Evolutionary conservation across 1,140 invertebrate species (phyloP).

Genomic region (Mamestra configurata): DNA sequence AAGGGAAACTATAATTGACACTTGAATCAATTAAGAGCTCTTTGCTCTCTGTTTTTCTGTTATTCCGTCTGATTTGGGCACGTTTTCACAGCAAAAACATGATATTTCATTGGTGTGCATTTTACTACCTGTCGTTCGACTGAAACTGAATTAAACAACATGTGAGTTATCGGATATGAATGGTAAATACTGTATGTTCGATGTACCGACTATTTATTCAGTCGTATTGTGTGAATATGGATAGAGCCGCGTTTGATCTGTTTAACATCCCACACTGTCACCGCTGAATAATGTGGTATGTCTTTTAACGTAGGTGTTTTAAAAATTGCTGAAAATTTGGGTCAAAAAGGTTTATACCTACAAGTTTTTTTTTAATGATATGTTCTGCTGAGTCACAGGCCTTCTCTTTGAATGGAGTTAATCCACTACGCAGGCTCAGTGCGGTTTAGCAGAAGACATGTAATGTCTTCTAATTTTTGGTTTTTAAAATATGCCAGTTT

Average conservation of each 20-base stretch:
- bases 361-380: too few species aligned
- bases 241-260: not conserved
- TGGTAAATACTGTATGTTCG: constrained; percentile 25
- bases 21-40: constrained; percentile 62
- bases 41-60: constrained; percentile 58
- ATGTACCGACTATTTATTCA: constrained; percentile 31
- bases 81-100: constrained; percentile 16
- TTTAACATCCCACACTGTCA: not conserved
- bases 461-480: too few species aligned
- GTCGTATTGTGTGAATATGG: constrained; percentile 14
- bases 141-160: constrained; percentile 33
- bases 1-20: constrained; percentile 62
- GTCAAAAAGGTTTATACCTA: not conserved
- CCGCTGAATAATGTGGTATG: not conserved
- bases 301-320: not conserved
- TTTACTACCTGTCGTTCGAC: not conserved
- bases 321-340: not conserved
- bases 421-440: too few species aligned
- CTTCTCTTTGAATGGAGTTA: too few species aligned
- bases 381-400: too few species aligned
- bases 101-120: constrained; percentile 19
- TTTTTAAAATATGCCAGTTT: too few species aligned
- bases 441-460: too few species aligned
- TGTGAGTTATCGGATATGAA: constrained; percentile 18
- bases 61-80: constrained; percentile 39